Percentiles rank a stretch among this genome's conserved stretches.
Conservation (phyloP, 2,113 vertebrate genomes). For the Paraplagusia blochii region DNA sequence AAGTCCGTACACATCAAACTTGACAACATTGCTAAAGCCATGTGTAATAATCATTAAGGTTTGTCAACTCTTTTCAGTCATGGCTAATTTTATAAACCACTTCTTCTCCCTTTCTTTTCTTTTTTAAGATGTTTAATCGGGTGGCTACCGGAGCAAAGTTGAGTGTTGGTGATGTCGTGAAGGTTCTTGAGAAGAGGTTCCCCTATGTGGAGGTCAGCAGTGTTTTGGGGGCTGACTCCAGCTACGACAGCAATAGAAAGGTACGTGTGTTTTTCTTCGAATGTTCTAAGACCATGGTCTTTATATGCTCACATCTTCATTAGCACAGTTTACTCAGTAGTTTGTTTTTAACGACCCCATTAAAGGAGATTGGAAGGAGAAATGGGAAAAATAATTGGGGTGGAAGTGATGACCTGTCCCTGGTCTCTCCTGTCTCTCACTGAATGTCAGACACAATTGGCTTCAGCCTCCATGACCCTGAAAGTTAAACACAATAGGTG, state of each 20-base stretch:
- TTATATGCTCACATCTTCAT: too few relatives aligned
- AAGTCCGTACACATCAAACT: too few relatives aligned
- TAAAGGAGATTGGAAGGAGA: neutral
- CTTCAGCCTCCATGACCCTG: neutral
- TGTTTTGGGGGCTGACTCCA: conserved; percentile 87
- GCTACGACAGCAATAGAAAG: conserved; percentile 91
- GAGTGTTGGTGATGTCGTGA: conserved; percentile 86
- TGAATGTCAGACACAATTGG: neutral
- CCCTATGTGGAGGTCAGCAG: conserved; percentile 90
- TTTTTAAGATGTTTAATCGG: conserved; percentile 84
- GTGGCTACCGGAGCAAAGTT: conserved; percentile 82
- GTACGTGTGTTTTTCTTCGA: conserved; percentile 64
- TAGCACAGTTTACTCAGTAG: too few relatives aligned
- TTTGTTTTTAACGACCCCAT: neutral
- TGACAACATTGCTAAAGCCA: too few relatives aligned
- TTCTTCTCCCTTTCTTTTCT: neutral
- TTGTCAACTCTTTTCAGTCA: too few relatives aligned
- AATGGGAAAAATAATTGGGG: neutral
- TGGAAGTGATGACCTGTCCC: neutral
- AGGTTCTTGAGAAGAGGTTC: conserved; percentile 89
- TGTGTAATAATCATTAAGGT: too few relatives aligned
- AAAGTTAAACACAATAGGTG: neutral
- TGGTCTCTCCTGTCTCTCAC: neutral
- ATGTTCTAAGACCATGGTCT: too few relatives aligned
- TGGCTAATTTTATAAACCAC: too few relatives aligned